These are phyloP conservation scores for Drosophila limbata DNA, from an alignment of 2,888 invertebrate genomes.

Conservation along the genomic window DNA sequence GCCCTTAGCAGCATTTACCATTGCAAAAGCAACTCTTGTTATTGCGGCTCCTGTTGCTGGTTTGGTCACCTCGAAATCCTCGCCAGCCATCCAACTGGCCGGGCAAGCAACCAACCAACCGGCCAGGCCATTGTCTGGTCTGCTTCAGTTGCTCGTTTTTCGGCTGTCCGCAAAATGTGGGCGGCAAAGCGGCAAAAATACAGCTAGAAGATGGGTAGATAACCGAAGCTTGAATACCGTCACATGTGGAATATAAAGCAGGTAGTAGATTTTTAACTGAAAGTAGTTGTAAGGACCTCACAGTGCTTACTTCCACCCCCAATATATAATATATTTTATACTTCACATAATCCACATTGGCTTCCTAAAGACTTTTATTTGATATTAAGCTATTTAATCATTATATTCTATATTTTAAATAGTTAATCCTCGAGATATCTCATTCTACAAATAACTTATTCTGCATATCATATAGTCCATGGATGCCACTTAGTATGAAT, in stretches of 20 bases:
- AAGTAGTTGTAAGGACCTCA: neutral
- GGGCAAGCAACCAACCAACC: constrained; percentile 15
- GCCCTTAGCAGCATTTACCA: neutral
- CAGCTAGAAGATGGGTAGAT: neutral
- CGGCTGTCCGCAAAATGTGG: constrained; percentile 64
- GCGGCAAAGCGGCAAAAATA: constrained; percentile 21
- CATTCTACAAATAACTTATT: too few relatives aligned
- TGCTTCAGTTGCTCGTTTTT: constrained; percentile 42
- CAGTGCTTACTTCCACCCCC: fast-evolving
- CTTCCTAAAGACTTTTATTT: too few relatives aligned
- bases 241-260: neutral
- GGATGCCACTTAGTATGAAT: too few relatives aligned
- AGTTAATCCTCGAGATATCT: too few relatives aligned
- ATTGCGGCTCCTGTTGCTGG: constrained; percentile 73
- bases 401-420: too few relatives aligned
- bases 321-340: too few relatives aligned
- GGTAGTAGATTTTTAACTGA: neutral
- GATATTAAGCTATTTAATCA: too few relatives aligned
- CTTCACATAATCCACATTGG: too few relatives aligned
- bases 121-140: constrained; percentile 63
- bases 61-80: constrained; percentile 69
- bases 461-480: too few relatives aligned
- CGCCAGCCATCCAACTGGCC: constrained; percentile 39
- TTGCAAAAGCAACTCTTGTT: constrained; percentile 39
- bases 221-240: constrained; percentile 23